A percentile compares a stretch with the other conserved stretches of the same genome.
Evolutionary conservation across 2,797 vertebrate species (phyloP).

Genomic region (Simalia tracyae): DNA sequence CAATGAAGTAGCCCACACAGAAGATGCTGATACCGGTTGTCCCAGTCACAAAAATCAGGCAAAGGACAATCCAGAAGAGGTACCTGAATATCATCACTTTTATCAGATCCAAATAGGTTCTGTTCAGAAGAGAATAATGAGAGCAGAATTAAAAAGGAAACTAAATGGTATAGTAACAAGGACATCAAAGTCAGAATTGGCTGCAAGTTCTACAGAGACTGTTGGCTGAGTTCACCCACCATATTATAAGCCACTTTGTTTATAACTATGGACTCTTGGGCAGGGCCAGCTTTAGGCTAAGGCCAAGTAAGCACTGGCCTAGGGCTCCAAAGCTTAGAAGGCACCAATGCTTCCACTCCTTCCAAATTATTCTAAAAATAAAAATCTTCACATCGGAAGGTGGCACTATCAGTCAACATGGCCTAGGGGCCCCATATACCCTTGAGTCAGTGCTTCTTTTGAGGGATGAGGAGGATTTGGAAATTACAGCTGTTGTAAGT

Average conservation of each 20-base stretch:
- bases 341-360: neutral
- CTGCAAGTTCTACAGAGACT: neutral
- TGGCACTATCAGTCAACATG: neutral
- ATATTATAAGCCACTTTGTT: neutral
- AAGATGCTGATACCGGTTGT: conserved; percentile 77
- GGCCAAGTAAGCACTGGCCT: neutral
- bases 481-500: neutral
- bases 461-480: neutral
- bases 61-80: conserved; percentile 83
- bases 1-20: conserved; percentile 78
- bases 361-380: neutral
- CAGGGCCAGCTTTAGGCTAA: neutral
- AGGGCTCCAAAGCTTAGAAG: neutral
- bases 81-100: conserved; percentile 80
- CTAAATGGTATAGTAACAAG: neutral
- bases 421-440: neutral
- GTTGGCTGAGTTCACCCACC: neutral
- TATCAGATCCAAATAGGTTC: conserved; percentile 79
- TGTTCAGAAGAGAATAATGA: conserved; percentile 31
- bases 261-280: neutral
- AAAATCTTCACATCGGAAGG: neutral
- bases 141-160: neutral
- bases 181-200: neutral
- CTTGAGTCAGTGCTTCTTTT: neutral
- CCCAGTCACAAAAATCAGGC: conserved; percentile 82